Percentiles rank a stretch among this genome's conserved stretches.
These are phyloP conservation scores for Seriola dumerili DNA, from an alignment of 2,113 vertebrate genomes.

Conservation along the genomic window DNA sequence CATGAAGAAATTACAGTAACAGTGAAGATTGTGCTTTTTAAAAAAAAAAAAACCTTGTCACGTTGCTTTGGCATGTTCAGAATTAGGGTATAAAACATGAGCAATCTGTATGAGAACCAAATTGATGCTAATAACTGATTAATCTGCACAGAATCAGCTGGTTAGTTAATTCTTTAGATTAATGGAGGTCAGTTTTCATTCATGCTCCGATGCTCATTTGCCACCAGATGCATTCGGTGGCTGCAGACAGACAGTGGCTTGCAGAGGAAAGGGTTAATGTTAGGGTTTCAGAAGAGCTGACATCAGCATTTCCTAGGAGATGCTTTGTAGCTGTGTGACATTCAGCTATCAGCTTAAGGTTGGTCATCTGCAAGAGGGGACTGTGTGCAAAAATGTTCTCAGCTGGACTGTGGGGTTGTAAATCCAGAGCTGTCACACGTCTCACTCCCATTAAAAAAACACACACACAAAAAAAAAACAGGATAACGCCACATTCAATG, in stretches of 20 bases:
- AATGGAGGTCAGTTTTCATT: slow-evolving; percentile 27
- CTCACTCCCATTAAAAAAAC: neutral
- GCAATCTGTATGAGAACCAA: neutral
- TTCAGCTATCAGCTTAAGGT: slow-evolving; percentile 32
- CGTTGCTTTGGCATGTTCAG: neutral
- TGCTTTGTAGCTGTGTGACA: slow-evolving; percentile 54
- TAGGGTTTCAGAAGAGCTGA: slow-evolving; percentile 51
- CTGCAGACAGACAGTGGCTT: neutral
- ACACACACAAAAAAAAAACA: neutral
- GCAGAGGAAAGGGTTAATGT: slow-evolving; percentile 47
- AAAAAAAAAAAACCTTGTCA: neutral
- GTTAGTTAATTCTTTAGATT: slow-evolving; percentile 12
- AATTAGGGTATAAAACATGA: neutral
- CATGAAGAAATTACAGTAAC: slow-evolving; percentile 13
- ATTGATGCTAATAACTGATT: slow-evolving; percentile 21
- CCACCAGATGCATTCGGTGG: neutral
- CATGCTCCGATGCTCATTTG: slow-evolving; percentile 12
- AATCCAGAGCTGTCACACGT: slow-evolving; percentile 21
- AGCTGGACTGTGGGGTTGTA: neutral
- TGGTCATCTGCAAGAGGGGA: slow-evolving; percentile 6
- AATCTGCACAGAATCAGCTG: slow-evolving; percentile 31
- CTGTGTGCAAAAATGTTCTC: slow-evolving; percentile 11
- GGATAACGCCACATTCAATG: neutral
- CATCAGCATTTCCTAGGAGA: slow-evolving; percentile 63
- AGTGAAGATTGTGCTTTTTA: neutral